Conservation (phyloP, 2,888 invertebrate species). For the Eupithecia pulchellata region DNA sequence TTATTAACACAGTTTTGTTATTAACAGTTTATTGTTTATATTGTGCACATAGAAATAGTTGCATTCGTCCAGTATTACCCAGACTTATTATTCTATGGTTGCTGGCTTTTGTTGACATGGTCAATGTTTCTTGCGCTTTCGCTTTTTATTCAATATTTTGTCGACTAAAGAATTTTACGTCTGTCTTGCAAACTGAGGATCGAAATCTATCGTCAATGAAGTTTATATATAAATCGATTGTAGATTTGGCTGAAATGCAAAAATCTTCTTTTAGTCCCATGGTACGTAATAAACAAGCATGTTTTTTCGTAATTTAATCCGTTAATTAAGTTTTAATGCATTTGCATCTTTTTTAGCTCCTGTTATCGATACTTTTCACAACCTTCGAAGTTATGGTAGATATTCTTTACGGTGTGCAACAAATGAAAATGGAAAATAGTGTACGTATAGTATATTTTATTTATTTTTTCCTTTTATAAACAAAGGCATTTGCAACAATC, state of each 20-base stretch:
- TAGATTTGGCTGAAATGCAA: not conserved
- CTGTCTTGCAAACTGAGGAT: not conserved
- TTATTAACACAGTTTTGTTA: not conserved
- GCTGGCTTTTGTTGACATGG: not conserved
- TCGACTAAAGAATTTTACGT: not conserved
- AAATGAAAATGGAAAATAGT: not conserved
- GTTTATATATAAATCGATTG: not conserved
- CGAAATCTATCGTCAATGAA: not conserved
- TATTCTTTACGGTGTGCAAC: not conserved
- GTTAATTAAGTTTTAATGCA: not conserved
- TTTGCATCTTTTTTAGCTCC: not conserved
- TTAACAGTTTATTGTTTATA: not conserved
- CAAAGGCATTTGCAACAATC: no score
- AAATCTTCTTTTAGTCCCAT: not conserved
- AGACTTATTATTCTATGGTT: not conserved
- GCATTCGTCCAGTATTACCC: not conserved
- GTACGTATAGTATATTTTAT: no score
- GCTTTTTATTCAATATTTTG: not conserved
- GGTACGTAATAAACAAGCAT: not conserved
- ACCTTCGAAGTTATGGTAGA: not conserved
- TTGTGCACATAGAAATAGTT: not conserved
- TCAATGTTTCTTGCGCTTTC: not conserved
- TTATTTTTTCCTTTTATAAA: no score
- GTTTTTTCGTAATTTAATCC: not conserved
- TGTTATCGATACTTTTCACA: not conserved